Evolutionary conservation across 2,888 invertebrate genomes (phyloP).

Genomic region (Brachyptera putata): DNA sequence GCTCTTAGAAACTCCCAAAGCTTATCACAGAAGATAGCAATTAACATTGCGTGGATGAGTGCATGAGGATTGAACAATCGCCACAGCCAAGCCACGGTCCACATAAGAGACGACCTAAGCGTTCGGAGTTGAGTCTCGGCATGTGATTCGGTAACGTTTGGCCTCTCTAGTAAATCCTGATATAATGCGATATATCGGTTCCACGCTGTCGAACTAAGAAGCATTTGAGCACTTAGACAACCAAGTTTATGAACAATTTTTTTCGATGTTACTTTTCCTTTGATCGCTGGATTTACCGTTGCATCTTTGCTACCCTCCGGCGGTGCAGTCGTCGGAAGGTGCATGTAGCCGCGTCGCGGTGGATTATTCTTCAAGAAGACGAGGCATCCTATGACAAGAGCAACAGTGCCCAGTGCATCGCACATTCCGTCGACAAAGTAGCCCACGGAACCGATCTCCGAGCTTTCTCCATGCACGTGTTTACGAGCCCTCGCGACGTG

Average conservation of each 20-base stretch:
- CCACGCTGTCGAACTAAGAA: conserved; percentile 74
- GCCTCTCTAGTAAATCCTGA: conserved; percentile 67
- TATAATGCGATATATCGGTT: conserved; percentile 78
- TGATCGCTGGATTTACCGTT: conserved; percentile 63
- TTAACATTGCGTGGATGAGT: conserved; percentile 65
- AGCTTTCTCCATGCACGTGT: conserved; percentile 70
- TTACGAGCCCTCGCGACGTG: conserved; percentile 75
- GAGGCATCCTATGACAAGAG: conserved; percentile 64
- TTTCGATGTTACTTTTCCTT: conserved; percentile 63
- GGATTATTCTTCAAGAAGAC: conserved; percentile 68
- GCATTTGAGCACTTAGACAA: conserved; percentile 64
- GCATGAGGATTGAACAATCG: conserved; percentile 75
- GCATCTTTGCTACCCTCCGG: conserved; percentile 47
- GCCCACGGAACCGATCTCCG: conserved; percentile 75
- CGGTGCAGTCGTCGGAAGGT: conserved; percentile 55
- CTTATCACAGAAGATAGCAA: conserved; percentile 78
- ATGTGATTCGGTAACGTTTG: conserved; percentile 44
- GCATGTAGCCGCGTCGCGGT: conserved; percentile 67
- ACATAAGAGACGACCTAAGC: conserved; percentile 69
- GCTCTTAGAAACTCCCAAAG: conserved; percentile 70
- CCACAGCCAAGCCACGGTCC: conserved; percentile 70
- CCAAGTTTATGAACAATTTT: conserved; percentile 61
- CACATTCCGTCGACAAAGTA: conserved; percentile 80
- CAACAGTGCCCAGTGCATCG: conserved; percentile 71
- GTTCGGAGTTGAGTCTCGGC: conserved; percentile 51